phyloP scores from a whole-genome alignment of 2,113 vertebrate species.

The Neogale vison region DNA sequence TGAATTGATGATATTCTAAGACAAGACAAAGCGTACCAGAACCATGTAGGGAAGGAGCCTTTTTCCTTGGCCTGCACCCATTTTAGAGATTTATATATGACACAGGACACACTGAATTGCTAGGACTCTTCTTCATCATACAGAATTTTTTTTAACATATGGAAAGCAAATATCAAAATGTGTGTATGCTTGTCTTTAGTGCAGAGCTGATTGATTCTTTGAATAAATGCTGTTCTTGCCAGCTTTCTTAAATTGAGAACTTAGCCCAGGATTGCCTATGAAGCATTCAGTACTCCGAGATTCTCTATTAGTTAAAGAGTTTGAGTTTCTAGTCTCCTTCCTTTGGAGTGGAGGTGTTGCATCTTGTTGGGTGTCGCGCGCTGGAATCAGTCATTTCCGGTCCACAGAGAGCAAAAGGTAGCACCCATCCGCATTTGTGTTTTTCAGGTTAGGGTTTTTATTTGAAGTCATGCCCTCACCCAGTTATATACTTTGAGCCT shows the following conservation, averaged over 20 bases:
- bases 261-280: neutral
- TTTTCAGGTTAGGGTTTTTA: neutral
- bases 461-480: neutral
- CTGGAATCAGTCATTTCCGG: neutral
- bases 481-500: neutral
- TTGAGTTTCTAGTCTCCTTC: neutral
- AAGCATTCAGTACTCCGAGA: neutral
- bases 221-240: neutral
- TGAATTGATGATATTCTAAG: conserved; percentile 9
- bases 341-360: neutral
- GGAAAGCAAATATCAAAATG: neutral
- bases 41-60: neutral
- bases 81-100: neutral
- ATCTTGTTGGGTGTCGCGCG: neutral
- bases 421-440: neutral
- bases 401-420: neutral
- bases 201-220: neutral
- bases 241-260: neutral
- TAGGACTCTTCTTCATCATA: neutral
- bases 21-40: neutral
- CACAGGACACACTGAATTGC: neutral
- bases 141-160: neutral
- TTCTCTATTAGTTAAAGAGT: neutral
- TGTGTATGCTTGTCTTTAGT: neutral
- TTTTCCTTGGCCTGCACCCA: neutral